Percentiles rank a stretch among this genome's conserved stretches.
Conservation (phyloP, 2,113 vertebrate genomes). For the Chaenocephalus aceratus region DNA sequence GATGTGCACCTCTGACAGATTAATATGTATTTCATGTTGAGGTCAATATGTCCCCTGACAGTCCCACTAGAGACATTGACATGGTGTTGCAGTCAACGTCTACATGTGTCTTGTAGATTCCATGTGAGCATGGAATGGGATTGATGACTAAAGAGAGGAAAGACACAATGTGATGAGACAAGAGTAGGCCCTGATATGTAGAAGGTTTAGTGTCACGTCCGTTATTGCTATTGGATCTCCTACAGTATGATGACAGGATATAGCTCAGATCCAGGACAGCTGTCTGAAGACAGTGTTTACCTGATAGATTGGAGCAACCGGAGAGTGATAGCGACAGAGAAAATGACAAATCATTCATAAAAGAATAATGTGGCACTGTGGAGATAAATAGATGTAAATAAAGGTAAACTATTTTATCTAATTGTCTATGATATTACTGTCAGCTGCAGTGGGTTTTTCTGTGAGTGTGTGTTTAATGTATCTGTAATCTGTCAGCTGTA, state of each 20-base stretch:
- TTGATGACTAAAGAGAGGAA: conserved; percentile 11
- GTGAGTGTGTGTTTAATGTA: background rate
- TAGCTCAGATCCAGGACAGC: conserved; percentile 44
- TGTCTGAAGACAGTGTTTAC: conserved; percentile 48
- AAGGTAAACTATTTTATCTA: conserved; percentile 14
- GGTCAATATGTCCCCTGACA: conserved; percentile 54
- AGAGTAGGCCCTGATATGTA: background rate
- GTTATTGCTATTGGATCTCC: conserved; percentile 13
- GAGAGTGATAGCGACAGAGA: conserved; percentile 45
- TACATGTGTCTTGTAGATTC: conserved; percentile 1
- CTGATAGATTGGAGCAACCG: conserved; percentile 42
- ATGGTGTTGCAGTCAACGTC: background rate
- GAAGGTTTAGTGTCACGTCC: conserved; percentile 36
- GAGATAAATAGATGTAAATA: conserved; percentile 37
- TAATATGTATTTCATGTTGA: conserved; percentile 48
- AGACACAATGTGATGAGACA: background rate
- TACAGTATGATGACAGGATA: conserved; percentile 39
- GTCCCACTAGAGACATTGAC: background rate
- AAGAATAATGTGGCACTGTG: conserved; percentile 20
- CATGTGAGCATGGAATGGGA: background rate
- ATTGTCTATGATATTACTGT: conserved; percentile 11
- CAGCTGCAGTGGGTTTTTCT: background rate
- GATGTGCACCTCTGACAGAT: conserved; percentile 46
- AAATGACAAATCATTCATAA: conserved; percentile 53
- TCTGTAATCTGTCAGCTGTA: background rate